phyloP scores from a whole-genome alignment of 2,797 vertebrate species.

The Leucoraja ocellata region DNA sequence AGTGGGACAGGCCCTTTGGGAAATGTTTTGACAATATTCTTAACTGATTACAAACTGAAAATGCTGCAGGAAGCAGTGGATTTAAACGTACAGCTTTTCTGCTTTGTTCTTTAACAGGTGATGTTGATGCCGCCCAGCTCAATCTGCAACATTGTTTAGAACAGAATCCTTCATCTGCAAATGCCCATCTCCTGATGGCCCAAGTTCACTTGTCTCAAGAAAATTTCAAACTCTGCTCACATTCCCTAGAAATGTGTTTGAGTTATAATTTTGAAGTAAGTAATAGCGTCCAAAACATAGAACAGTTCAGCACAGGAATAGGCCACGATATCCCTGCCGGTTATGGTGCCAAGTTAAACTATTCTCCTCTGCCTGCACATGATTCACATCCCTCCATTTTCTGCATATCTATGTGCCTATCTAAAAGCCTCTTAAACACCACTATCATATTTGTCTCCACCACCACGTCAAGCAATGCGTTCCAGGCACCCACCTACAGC shows the following conservation, averaged over 20 bases:
- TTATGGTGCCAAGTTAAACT: too few relatives aligned
- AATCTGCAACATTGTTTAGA: conserved; percentile 77
- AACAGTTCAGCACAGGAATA: too few relatives aligned
- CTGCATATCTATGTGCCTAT: too few relatives aligned
- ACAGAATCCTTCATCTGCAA: conserved; percentile 75
- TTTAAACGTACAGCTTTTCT: neutral
- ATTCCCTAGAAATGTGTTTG: conserved; percentile 88
- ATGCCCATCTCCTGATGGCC: conserved; percentile 90
- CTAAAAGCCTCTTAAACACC: too few relatives aligned
- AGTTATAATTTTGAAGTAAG: conserved; percentile 92
- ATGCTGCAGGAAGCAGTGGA: neutral
- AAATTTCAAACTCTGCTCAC: conserved; percentile 73
- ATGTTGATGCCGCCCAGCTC: conserved; percentile 75
- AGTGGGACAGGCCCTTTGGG: too few relatives aligned
- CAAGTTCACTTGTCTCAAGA: conserved; percentile 83
- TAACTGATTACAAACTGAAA: neutral
- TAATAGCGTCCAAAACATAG: neutral
- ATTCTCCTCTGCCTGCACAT: too few relatives aligned
- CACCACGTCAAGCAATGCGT: too few relatives aligned
- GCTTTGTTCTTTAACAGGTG: conserved; percentile 60
- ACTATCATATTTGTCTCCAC: too few relatives aligned
- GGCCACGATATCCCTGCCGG: too few relatives aligned
- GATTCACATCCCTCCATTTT: too few relatives aligned
- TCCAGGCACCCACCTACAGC: too few relatives aligned
- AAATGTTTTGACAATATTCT: neutral